Conservation (phyloP, 2,797 vertebrate species). For the Enteromius mattozi region DNA sequence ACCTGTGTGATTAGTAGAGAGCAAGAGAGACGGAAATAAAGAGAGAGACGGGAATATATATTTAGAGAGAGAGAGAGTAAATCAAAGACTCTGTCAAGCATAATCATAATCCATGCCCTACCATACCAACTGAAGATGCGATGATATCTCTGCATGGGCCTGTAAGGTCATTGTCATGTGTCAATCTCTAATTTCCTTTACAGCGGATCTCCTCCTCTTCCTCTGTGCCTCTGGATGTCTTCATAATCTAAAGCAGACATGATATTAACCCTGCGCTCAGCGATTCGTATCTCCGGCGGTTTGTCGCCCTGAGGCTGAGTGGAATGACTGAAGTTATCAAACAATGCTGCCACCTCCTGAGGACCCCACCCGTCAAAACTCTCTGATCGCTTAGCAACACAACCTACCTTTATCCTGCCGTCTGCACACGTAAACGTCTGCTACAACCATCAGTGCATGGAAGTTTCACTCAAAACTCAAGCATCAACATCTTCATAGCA, state of each 20-base stretch:
- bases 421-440: not conserved
- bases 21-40: conserved; percentile 49
- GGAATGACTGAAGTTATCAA: conserved; percentile 67
- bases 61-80: not conserved
- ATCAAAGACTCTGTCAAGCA: conserved; percentile 27
- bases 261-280: conserved; percentile 60
- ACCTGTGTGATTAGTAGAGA: conserved; percentile 55
- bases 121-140: conserved; percentile 36
- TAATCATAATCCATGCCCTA: conserved; percentile 29
- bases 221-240: conserved; percentile 56
- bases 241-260: conserved; percentile 60
- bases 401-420: conserved; percentile 33
- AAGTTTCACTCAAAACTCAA: not conserved
- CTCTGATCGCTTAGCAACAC: conserved; percentile 53
- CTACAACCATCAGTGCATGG: not conserved
- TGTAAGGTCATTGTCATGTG: conserved; percentile 63
- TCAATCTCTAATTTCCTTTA: conserved; percentile 63
- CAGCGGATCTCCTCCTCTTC: conserved; percentile 17
- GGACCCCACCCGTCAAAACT: conserved; percentile 60
- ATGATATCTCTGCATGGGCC: conserved; percentile 32
- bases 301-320: conserved; percentile 65
- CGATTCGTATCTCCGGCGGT: conserved; percentile 63
- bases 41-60: conserved; percentile 20
- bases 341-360: conserved; percentile 55
- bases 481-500: not conserved